These are phyloP conservation scores for Octodon degus DNA, from an alignment of 2,113 vertebrate species.

Conservation along the genomic window DNA sequence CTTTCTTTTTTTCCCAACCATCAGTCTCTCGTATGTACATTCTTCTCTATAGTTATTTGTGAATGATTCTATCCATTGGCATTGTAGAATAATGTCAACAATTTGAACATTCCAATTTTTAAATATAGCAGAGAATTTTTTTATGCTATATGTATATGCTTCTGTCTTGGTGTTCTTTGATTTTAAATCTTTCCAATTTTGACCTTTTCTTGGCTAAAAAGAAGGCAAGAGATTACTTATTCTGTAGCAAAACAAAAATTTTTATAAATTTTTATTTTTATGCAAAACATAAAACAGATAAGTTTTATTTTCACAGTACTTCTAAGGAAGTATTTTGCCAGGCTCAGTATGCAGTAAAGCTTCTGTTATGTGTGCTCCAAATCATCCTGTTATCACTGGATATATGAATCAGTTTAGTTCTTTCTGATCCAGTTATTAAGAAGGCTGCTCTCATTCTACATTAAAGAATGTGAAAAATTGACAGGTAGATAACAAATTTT, in stretches of 20 bases:
- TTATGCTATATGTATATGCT: background rate
- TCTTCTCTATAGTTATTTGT: constrained; percentile 14
- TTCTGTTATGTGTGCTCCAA: constrained; percentile 85
- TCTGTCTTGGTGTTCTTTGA: background rate
- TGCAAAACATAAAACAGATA: constrained; percentile 80
- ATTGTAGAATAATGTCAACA: background rate
- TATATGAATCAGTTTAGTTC: constrained; percentile 87
- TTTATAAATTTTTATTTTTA: too few species aligned
- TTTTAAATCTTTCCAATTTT: constrained; percentile 74
- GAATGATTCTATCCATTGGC: constrained; percentile 49
- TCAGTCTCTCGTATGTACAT: background rate
- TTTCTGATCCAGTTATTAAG: constrained; percentile 84
- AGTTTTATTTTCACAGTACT: constrained; percentile 83
- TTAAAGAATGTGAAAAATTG: constrained; percentile 87
- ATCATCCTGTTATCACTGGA: constrained; percentile 86
- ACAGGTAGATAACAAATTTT: constrained; percentile 88
- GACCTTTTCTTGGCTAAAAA: constrained; percentile 56
- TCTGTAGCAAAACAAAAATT: constrained; percentile 59
- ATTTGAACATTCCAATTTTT: constrained; percentile 59
- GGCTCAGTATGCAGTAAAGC: constrained; percentile 82
- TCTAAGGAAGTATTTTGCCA: constrained; percentile 88
- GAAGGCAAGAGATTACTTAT: constrained; percentile 66
- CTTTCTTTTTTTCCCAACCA: background rate
- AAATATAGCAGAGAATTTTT: constrained; percentile 44
- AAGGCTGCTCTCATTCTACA: constrained; percentile 80